Percentiles rank a stretch among this genome's conserved stretches.
These are phyloP conservation scores for Caenorhabditis uteleia DNA, from an alignment of 2,888 invertebrate genomes.

Conservation along the genomic window DNA sequence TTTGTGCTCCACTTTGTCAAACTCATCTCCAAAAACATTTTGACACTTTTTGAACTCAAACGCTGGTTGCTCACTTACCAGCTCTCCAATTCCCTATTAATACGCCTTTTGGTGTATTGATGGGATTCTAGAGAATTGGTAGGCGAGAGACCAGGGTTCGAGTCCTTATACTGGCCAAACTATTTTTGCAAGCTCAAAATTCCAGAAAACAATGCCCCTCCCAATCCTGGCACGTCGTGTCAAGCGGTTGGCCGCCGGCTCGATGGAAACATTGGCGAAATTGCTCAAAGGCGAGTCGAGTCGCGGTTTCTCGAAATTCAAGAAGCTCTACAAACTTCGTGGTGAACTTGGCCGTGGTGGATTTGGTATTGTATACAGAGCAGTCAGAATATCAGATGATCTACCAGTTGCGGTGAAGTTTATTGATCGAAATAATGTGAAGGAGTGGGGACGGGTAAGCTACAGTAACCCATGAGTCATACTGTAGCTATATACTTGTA, in stretches of 20 bases:
- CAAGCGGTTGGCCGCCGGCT: constrained; percentile 46
- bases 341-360: constrained; percentile 66
- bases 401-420: constrained; percentile 67
- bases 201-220: constrained; percentile 49
- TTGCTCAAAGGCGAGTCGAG: constrained; percentile 55
- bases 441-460: constrained; percentile 60
- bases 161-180: no score
- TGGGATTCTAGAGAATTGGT: no score
- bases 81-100: no score
- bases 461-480: background rate
- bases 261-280: constrained; percentile 50
- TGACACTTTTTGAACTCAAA: no score
- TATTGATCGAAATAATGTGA: constrained; percentile 61
- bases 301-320: constrained; percentile 65
- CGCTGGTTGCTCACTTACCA: no score
- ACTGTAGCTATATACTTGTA: constrained; percentile 17
- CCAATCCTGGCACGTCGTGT: constrained; percentile 55
- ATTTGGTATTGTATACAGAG: constrained; percentile 52
- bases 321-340: constrained; percentile 61
- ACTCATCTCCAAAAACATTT: no score
- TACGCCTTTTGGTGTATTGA: no score
- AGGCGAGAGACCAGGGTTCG: no score
- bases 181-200: no score
- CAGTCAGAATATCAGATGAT: constrained; percentile 53
- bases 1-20: no score